Percentiles rank a stretch among this genome's conserved stretches.
phyloP scores from a whole-genome alignment of 2,113 vertebrate genomes.

The Turnix velox region DNA sequence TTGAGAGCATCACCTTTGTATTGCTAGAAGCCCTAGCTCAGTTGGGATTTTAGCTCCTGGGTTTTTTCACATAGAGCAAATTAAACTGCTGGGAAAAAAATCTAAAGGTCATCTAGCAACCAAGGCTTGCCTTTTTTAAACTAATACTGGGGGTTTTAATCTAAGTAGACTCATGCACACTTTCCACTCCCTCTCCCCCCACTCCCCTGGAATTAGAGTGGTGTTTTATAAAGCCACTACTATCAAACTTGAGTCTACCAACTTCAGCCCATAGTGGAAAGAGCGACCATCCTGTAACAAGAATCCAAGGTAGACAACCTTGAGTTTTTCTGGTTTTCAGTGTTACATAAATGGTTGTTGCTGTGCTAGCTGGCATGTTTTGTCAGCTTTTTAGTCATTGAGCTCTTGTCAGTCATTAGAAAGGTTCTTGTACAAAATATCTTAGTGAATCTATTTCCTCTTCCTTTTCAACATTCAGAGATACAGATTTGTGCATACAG shows the following conservation, averaged over 20 bases:
- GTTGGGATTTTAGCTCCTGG: constrained; percentile 36
- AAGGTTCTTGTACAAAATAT: neutral
- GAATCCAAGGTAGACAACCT: neutral
- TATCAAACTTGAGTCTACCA: neutral
- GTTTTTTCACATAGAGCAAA: constrained; percentile 42
- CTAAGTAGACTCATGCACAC: neutral
- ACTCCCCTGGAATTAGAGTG: neutral
- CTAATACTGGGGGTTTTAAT: neutral
- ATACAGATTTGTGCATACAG: neutral
- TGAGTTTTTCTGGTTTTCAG: neutral
- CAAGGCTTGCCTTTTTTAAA: neutral
- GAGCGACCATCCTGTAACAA: neutral
- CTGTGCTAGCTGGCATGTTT: neutral
- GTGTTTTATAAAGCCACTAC: neutral
- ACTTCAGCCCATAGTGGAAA: neutral
- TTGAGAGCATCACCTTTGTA: constrained; percentile 55
- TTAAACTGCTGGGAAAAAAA: constrained; percentile 29
- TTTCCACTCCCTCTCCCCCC: neutral
- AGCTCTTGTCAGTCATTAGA: neutral
- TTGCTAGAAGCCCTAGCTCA: constrained; percentile 9
- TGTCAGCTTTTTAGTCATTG: neutral
- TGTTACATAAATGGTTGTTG: neutral
- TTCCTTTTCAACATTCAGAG: neutral
- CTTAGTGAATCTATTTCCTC: neutral
- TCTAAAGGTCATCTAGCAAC: constrained; percentile 34